These are phyloP conservation scores for Echinops telfairi DNA, from an alignment of 2,113 vertebrate species.

Conservation along the genomic window DNA sequence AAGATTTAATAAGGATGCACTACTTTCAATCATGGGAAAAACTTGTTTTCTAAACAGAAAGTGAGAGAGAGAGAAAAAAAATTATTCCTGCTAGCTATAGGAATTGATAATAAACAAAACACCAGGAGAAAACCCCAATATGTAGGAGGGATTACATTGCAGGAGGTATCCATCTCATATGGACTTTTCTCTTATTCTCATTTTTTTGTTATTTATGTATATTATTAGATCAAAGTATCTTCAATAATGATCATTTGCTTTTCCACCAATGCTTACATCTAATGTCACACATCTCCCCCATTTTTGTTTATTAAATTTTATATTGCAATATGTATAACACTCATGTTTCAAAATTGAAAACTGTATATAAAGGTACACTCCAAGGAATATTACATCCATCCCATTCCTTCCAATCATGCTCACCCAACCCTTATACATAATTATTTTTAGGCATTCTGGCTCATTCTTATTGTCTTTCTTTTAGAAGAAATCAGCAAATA, in stretches of 20 bases:
- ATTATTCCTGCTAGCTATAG: background rate
- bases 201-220: background rate
- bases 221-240: background rate
- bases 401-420: background rate
- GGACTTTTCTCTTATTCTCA: background rate
- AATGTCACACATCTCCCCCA: background rate
- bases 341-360: background rate
- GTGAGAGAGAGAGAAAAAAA: background rate
- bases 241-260: background rate
- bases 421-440: background rate
- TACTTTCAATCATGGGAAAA: too few relatives aligned
- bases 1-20: too few relatives aligned
- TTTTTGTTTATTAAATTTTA: background rate
- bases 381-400: background rate
- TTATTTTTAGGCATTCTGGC: background rate
- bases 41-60: too few relatives aligned
- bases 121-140: background rate
- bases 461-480: background rate
- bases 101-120: background rate
- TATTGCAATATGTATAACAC: background rate
- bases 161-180: background rate
- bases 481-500: slow-evolving; percentile 38
- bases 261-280: background rate
- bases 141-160: background rate
- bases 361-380: background rate